Conservation (phyloP, 2,797 vertebrate species). For the Champsocephalus gunnari region DNA sequence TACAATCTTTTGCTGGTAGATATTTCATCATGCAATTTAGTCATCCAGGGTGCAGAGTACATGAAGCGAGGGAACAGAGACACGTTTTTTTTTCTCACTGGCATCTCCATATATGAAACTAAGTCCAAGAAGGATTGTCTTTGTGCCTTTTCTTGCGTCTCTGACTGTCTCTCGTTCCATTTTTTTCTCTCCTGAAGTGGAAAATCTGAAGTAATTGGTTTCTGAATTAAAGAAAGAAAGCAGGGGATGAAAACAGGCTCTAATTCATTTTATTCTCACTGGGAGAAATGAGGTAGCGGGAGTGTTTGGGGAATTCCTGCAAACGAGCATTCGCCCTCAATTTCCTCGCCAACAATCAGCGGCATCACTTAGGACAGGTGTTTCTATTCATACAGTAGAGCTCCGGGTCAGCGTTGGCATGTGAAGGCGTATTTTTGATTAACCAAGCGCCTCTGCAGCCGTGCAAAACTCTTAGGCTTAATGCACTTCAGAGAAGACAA, state of each 20-base stretch:
- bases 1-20: constrained; percentile 10
- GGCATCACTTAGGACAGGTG: constrained; percentile 57
- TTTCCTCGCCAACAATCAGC: constrained; percentile 61
- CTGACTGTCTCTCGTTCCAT: constrained; percentile 46
- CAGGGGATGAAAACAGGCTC: constrained; percentile 78
- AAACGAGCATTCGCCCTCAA: constrained; percentile 51
- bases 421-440: constrained; percentile 61
- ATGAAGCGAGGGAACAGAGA: constrained; percentile 49
- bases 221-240: constrained; percentile 85
- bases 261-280: constrained; percentile 76
- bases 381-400: constrained; percentile 62
- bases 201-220: constrained; percentile 88
- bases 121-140: constrained; percentile 75
- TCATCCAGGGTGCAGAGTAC: constrained; percentile 24
- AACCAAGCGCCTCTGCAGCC: constrained; percentile 53
- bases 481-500: constrained; percentile 46
- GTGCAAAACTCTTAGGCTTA: constrained; percentile 38
- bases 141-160: constrained; percentile 51
- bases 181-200: constrained; percentile 81
- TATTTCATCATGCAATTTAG: constrained; percentile 48
- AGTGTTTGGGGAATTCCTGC: constrained; percentile 60
- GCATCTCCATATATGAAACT: constrained; percentile 68
- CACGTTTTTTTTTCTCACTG: constrained; percentile 40
- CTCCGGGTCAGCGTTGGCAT: constrained; percentile 52
- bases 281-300: constrained; percentile 51